These are phyloP conservation scores for Conchocele bisecta DNA, from an alignment of 2,888 invertebrate species.

Conservation along the genomic window DNA sequence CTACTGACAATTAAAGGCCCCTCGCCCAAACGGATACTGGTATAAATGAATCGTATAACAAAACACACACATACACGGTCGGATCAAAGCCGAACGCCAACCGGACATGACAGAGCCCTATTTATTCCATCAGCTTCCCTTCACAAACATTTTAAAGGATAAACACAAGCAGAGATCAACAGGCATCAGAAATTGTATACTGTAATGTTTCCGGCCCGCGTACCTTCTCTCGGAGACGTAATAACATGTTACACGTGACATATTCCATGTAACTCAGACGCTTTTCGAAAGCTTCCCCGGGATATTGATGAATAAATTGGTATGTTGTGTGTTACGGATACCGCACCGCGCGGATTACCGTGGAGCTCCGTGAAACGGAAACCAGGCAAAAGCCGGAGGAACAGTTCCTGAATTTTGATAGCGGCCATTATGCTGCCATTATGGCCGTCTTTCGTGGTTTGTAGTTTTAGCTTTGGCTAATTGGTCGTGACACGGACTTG, in stretches of 20 bases:
- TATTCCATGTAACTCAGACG: constrained; percentile 54
- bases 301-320: constrained; percentile 63
- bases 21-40: not conserved
- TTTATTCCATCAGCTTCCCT: constrained; percentile 47
- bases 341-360: constrained; percentile 32
- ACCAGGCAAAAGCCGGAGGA: constrained; percentile 49
- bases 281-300: constrained; percentile 34
- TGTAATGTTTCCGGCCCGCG: constrained; percentile 42
- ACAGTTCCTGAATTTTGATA: constrained; percentile 54
- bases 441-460: constrained; percentile 46
- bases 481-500: constrained; percentile 42
- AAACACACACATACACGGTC: too few relatives aligned
- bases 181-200: constrained; percentile 55
- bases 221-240: constrained; percentile 35
- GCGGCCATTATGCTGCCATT: constrained; percentile 48
- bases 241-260: constrained; percentile 59
- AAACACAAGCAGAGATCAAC: constrained; percentile 53
- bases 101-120: constrained; percentile 37
- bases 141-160: constrained; percentile 54
- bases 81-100: too few relatives aligned
- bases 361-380: constrained; percentile 48
- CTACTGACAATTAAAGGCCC: constrained; percentile 10
- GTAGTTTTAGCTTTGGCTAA: constrained; percentile 19
- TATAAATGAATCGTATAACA: too few relatives aligned
- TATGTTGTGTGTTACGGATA: constrained; percentile 50